Evolutionary conservation across 2,888 invertebrate species (phyloP).

Genomic region (Ariolimax columbianus): DNA sequence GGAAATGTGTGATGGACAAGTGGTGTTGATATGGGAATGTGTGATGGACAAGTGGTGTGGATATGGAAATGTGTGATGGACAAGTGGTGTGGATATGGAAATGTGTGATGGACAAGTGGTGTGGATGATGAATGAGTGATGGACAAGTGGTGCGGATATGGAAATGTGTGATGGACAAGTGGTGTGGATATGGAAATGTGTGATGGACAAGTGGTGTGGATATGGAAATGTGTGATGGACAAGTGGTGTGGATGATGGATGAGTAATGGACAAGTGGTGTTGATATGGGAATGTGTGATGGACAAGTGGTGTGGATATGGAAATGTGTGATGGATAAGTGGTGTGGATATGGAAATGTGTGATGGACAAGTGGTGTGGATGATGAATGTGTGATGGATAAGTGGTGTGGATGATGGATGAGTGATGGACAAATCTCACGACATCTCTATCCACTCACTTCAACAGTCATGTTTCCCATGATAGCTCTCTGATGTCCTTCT

Average conservation of each 20-base stretch:
- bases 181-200: no score
- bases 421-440: background rate
- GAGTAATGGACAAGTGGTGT: background rate
- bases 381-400: background rate
- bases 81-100: no score
- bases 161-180: background rate
- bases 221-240: background rate
- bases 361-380: background rate
- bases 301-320: no score
- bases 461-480: constrained; percentile 80
- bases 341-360: no score
- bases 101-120: background rate
- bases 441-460: constrained; percentile 63
- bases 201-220: background rate
- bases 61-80: background rate
- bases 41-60: background rate
- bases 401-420: background rate
- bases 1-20: background rate
- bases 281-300: background rate
- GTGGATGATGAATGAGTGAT: background rate
- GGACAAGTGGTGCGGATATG: background rate
- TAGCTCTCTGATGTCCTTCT: constrained; percentile 80
- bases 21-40: no score
- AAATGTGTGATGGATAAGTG: no score
- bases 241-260: background rate